Evolutionary conservation across 2,888 invertebrate genomes (phyloP).

Genomic region (Apantesis nais): DNA sequence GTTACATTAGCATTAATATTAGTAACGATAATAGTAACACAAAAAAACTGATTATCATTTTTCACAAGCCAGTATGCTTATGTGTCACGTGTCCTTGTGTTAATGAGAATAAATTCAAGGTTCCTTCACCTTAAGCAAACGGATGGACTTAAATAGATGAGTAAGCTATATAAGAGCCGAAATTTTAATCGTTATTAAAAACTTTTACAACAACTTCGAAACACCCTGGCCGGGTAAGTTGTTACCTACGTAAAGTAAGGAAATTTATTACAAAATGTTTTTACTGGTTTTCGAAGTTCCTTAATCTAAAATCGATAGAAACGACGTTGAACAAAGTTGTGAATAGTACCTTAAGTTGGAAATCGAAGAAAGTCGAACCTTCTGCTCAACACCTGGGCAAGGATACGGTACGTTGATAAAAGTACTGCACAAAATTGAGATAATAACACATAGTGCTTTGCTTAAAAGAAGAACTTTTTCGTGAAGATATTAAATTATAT

Average conservation of each 20-base stretch:
- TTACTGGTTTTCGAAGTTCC: constrained; percentile 79
- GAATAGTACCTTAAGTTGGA: constrained; percentile 79
- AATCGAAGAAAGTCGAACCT: constrained; percentile 78
- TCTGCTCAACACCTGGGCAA: constrained; percentile 78
- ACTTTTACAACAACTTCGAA: constrained; percentile 62
- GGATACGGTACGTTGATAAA: constrained; percentile 75
- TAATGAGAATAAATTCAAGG: not conserved
- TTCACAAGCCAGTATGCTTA: not conserved
- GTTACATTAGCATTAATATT: not conserved
- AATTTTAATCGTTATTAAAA: constrained; percentile 61
- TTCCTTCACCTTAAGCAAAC: not conserved
- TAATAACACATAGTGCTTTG: constrained; percentile 42
- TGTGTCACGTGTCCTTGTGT: not conserved
- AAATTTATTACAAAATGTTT: constrained; percentile 82
- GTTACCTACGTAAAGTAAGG: constrained; percentile 62
- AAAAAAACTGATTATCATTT: too few relatives aligned
- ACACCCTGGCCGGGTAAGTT: constrained; percentile 59
- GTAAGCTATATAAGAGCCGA: constrained; percentile 29
- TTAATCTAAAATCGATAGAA: constrained; percentile 84
- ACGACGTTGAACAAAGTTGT: constrained; percentile 78
- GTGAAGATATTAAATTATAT: not conserved
- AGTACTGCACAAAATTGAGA: constrained; percentile 62
- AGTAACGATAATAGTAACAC: too few relatives aligned
- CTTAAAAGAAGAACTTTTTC: constrained; percentile 42
- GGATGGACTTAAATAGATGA: constrained; percentile 4